A percentile compares a stretch with the other conserved stretches of the same genome.
These are phyloP conservation scores for Trichogramma dendrolimi DNA, from an alignment of 2,888 invertebrate genomes.

Conservation along the genomic window DNA sequence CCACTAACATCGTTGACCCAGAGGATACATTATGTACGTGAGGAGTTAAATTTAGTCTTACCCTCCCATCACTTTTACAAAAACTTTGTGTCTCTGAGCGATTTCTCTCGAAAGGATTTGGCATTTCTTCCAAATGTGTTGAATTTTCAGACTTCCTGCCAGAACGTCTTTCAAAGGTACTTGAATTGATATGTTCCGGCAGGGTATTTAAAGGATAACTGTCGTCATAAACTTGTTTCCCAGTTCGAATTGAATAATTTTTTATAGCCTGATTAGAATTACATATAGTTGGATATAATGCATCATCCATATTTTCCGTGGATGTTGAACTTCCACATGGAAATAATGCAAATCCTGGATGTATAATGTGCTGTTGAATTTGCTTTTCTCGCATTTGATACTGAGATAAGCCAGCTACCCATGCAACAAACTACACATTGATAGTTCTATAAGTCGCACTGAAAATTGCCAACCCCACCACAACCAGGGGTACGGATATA, in stretches of 20 bases:
- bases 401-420: constrained; percentile 78
- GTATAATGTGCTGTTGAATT: constrained; percentile 45
- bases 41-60: constrained; percentile 51
- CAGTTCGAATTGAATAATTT: constrained; percentile 75
- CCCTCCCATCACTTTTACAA: constrained; percentile 25
- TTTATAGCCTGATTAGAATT: constrained; percentile 81
- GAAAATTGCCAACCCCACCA: constrained; percentile 90
- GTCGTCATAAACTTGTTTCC: constrained; percentile 73
- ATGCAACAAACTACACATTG: constrained; percentile 81
- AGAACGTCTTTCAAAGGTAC: constrained; percentile 50
- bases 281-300: constrained; percentile 80
- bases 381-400: constrained; percentile 63
- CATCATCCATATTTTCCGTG: constrained; percentile 79
- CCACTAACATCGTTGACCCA: constrained; percentile 73
- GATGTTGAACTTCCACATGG: constrained; percentile 74
- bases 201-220: constrained; percentile 59
- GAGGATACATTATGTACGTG: constrained; percentile 56
- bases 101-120: constrained; percentile 43
- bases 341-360: constrained; percentile 72
- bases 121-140: constrained; percentile 56
- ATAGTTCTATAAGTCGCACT: constrained; percentile 77
- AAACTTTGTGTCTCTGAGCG: constrained; percentile 43
- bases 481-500: constrained; percentile 65
- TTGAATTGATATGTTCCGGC: constrained; percentile 48
- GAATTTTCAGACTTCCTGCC: constrained; percentile 60